These are phyloP conservation scores for Smithornis capensis DNA, from an alignment of 2,113 vertebrate species.

Conservation along the genomic window DNA sequence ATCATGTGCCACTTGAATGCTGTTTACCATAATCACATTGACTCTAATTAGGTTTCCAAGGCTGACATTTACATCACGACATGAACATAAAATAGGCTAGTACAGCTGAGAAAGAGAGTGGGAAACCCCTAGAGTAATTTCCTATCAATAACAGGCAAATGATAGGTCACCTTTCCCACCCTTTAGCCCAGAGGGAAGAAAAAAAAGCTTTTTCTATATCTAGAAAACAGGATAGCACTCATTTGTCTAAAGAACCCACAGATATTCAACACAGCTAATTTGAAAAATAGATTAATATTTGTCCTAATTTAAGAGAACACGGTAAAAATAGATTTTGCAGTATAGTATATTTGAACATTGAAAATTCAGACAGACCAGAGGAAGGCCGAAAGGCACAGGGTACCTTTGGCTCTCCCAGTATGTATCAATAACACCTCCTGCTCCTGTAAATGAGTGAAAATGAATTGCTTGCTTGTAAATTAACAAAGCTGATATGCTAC, in stretches of 20 bases:
- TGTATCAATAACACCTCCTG: neutral
- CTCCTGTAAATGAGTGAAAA: slow-evolving; percentile 13
- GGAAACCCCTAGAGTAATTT: neutral
- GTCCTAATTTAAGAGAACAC: neutral
- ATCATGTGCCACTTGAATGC: neutral
- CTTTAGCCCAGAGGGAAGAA: neutral
- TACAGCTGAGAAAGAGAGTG: neutral
- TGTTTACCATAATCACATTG: neutral
- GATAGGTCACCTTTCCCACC: neutral
- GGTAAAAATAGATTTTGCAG: neutral
- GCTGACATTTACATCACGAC: neutral
- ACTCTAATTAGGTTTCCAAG: neutral
- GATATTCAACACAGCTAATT: neutral
- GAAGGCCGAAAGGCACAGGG: neutral
- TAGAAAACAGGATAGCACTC: neutral
- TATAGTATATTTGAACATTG: neutral
- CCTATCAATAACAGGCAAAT: neutral
- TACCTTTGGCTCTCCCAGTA: neutral
- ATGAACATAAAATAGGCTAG: neutral
- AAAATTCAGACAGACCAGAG: neutral
- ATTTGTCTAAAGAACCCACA: neutral
- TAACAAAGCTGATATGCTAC: slow-evolving; percentile 10
- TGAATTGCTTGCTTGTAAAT: slow-evolving; percentile 12
- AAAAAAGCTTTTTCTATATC: neutral
- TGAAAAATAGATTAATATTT: neutral